Base-by-base conservation (phyloP, 2,888 invertebrate species). In the Andrena dorsata region DNA sequence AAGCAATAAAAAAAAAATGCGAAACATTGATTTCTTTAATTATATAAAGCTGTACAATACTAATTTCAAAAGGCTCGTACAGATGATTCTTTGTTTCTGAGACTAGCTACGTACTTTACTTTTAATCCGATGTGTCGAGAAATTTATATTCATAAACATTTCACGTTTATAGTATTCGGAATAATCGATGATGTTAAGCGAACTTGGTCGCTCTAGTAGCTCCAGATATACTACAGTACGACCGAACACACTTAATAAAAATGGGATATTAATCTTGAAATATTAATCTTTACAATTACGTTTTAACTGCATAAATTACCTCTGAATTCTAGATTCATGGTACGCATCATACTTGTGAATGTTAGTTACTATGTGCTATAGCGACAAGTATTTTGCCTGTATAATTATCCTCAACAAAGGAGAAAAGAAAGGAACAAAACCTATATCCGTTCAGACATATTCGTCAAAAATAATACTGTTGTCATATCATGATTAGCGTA, bases 341-440 rank as follows among this genome's bases (percentile, higher is more conserved):
- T 88, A 81, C 82, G 85, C 82, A 86, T 70, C 86, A 85, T 80
- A 84, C 61, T 76, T 64, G 65, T 71, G 71, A 58, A 72, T 61
- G 32, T 83, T 81, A 86, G 61, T 79, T 80, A 83, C 73, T 81
- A 75, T 82, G 74, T 76, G 76, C 73, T 83, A 82, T 73, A 86
- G 70, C 84, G 51, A 81, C 80, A 82, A 87, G 61, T 90, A 88
- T 84, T 88, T 88, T 86, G 82, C 83, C 85, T 90, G 82, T 78
- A 83, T 85, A 81, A 81, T 82, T 76, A 72, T 75, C 51, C 41
- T 72, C 7, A 2, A 51, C 20, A 26, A 26, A 68, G 16, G 66
- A 70, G 72, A 68, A 49, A 23, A 10, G 1, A 60, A 47, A 32
- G 32, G 28, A 32, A 60, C 41, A 41, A 68, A 60, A 64, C 51